Percentiles rank a stretch among this genome's conserved stretches.
These are phyloP conservation scores for Helicoverpa armigera DNA, from an alignment of 1,140 invertebrate genomes.

Conservation along the genomic window DNA sequence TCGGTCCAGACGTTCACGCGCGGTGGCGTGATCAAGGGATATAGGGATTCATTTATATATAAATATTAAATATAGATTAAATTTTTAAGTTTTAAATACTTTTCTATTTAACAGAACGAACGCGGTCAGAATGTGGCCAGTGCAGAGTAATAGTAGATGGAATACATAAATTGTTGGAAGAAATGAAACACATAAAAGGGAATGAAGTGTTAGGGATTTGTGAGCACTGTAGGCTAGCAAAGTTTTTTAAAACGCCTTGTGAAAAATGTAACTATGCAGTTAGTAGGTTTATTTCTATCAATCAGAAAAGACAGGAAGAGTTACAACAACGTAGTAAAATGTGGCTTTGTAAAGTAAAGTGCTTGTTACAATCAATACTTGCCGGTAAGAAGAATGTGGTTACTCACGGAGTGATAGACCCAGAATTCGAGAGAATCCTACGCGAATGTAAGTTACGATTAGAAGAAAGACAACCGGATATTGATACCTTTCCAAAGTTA, in stretches of 20 bases:
- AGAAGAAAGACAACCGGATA: conserved; percentile 39
- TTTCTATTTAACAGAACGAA: conserved; percentile 51
- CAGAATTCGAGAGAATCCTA: conserved; percentile 55
- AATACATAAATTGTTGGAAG: conserved; percentile 56
- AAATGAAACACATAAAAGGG: conserved; percentile 59
- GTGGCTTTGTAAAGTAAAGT: conserved; percentile 56
- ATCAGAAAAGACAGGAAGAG: conserved; percentile 45
- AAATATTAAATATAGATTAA: too few relatives aligned
- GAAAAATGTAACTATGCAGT: conserved; percentile 60
- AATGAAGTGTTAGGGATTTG: conserved; percentile 61
- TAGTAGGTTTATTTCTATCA: conserved; percentile 52
- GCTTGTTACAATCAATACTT: conserved; percentile 51
- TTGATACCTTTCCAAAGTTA: conserved; percentile 42
- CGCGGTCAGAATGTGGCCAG: conserved; percentile 56
- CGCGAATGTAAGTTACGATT: conserved; percentile 52
- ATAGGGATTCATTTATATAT: too few relatives aligned
- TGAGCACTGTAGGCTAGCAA: conserved; percentile 60
- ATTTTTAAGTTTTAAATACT: not conserved
- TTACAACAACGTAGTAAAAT: conserved; percentile 39
- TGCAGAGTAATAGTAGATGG: conserved; percentile 58
- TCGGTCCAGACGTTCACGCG: too few relatives aligned
- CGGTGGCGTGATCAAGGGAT: too few relatives aligned
- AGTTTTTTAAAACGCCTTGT: conserved; percentile 36
- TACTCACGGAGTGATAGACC: conserved; percentile 50
- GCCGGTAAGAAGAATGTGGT: conserved; percentile 46